A percentile compares a stretch with the other conserved stretches of the same genome.
Conservation (phyloP, 1,140 invertebrate genomes). For the Sarcophaga bullata region DNA sequence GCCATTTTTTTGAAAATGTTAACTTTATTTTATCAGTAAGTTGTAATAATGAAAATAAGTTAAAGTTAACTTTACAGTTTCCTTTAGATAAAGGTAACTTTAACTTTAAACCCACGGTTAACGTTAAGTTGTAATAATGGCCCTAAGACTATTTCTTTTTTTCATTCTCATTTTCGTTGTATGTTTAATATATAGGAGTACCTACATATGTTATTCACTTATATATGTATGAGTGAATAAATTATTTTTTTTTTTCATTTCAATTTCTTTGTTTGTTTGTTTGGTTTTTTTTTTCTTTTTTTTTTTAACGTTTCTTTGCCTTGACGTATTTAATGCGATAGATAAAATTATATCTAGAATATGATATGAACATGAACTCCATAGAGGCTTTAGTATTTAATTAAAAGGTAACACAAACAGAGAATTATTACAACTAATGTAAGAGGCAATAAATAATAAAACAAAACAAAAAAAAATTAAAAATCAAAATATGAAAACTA, state of each 20-base stretch:
- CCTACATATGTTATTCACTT: too few species aligned
- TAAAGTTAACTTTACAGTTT: too few species aligned
- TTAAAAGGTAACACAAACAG: slow-evolving; percentile 9
- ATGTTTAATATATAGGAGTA: too few species aligned
- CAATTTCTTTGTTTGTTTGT: background rate
- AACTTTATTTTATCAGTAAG: too few species aligned
- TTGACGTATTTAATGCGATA: slow-evolving; percentile 34
- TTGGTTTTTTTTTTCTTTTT: background rate
- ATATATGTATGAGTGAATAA: background rate
- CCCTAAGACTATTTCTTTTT: too few species aligned
- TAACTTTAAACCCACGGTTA: too few species aligned
- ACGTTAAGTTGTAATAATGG: too few species aligned
- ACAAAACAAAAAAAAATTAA: background rate
- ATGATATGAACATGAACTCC: slow-evolving; percentile 35
- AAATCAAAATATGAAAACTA: background rate
- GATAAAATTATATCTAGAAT: slow-evolving; percentile 28
- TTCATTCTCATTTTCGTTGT: too few species aligned
- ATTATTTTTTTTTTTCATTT: background rate
- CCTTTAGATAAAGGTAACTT: too few species aligned
- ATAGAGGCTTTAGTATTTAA: slow-evolving; percentile 30
- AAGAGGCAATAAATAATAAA: background rate
- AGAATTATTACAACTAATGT: slow-evolving; percentile 6
- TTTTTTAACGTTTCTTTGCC: slow-evolving; percentile 15
- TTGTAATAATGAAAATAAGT: too few species aligned
- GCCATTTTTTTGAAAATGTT: too few species aligned